phyloP scores from a whole-genome alignment of 1,140 invertebrate species.

The Calosoma granatense region DNA sequence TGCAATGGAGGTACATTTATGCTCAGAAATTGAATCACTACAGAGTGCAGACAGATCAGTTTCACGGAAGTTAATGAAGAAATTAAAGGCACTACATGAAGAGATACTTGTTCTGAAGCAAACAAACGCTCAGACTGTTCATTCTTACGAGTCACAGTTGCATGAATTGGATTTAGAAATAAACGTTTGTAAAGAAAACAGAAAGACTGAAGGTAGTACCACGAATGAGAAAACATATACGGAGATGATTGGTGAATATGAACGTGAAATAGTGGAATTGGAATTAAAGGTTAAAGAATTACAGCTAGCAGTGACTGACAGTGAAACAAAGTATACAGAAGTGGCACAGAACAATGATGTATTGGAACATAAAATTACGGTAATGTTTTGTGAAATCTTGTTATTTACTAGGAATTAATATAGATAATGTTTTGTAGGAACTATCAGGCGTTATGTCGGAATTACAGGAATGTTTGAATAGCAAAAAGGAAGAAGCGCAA shows the following conservation, averaged over 20 bases:
- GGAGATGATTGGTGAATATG: neutral
- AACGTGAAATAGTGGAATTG: constrained; percentile 10
- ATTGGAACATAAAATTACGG: too few species aligned
- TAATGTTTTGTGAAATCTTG: too few species aligned
- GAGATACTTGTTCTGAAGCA: neutral
- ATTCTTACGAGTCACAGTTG: constrained; percentile 10
- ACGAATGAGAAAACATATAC: neutral
- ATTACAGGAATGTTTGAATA: constrained; percentile 17
- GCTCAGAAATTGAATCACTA: constrained; percentile 17
- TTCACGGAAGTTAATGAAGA: constrained; percentile 10
- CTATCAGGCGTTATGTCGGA: constrained; percentile 14
- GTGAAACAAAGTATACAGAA: constrained; percentile 3
- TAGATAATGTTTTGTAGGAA: too few species aligned
- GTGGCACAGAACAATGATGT: neutral
- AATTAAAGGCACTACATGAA: constrained; percentile 13
- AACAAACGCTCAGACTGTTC: constrained; percentile 6
- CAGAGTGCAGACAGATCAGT: constrained; percentile 11
- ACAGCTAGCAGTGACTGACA: neutral
- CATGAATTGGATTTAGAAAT: constrained; percentile 13
- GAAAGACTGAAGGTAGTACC: neutral
- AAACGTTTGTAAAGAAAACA: constrained; percentile 2
- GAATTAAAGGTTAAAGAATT: constrained; percentile 11
- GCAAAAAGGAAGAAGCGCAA: constrained; percentile 19
- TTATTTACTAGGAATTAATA: too few species aligned
- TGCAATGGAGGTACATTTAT: constrained; percentile 15